Percentiles rank a stretch among this genome's conserved stretches.
These are phyloP conservation scores for Mohoua ochrocephala DNA, from an alignment of 2,113 vertebrate species.

Conservation along the genomic window DNA sequence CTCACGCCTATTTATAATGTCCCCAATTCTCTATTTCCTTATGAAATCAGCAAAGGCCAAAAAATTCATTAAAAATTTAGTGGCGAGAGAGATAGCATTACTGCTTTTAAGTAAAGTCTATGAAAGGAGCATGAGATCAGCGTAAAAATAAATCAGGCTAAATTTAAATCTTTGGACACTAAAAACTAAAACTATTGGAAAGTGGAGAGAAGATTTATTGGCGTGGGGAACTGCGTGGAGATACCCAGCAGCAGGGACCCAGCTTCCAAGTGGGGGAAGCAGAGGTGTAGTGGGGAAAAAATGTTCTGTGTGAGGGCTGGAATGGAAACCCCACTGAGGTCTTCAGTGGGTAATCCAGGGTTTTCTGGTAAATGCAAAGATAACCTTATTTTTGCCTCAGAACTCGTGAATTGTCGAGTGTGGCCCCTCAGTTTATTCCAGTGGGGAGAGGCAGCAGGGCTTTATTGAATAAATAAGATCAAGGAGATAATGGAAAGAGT, in stretches of 20 bases:
- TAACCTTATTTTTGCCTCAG: neutral
- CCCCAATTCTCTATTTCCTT: neutral
- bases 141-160: neutral
- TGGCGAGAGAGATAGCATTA: neutral
- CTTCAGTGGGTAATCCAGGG: neutral
- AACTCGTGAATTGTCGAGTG: neutral
- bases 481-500: neutral
- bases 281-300: neutral
- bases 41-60: neutral
- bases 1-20: neutral
- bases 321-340: neutral
- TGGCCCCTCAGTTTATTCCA: neutral
- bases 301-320: neutral
- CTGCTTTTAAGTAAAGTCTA: constrained; percentile 1
- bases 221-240: neutral
- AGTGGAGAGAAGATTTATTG: neutral
- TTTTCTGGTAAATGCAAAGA: neutral
- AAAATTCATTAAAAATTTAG: neutral
- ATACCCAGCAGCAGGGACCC: neutral
- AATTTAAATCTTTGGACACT: neutral
- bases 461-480: neutral
- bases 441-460: neutral
- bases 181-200: neutral
- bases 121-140: neutral
- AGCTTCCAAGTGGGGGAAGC: neutral